Conservation (phyloP, 2,888 invertebrate genomes). For the Spatulosminthurus flaviceps region DNA sequence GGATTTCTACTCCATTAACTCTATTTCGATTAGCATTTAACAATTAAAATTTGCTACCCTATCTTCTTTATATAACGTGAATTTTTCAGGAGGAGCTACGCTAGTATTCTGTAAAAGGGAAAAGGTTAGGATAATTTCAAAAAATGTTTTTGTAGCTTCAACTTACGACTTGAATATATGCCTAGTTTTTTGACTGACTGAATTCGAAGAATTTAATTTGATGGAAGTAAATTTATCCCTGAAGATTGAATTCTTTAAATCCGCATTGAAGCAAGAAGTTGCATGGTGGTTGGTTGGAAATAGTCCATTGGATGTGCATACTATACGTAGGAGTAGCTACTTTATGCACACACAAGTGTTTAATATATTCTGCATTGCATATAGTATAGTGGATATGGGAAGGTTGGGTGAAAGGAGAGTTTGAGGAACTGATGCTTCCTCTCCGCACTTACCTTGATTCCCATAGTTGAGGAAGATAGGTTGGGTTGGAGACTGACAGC, state of each 20-base stretch:
- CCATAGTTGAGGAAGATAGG: conserved; percentile 32
- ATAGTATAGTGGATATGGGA: too few relatives aligned
- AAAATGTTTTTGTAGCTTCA: background rate
- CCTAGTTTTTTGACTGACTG: background rate
- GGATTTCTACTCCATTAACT: too few relatives aligned
- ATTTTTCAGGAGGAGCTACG: too few relatives aligned
- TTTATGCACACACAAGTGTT: too few relatives aligned
- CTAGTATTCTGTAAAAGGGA: too few relatives aligned
- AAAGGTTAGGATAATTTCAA: background rate
- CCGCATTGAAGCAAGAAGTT: conserved; percentile 26
- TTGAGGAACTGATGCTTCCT: background rate
- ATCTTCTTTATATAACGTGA: too few relatives aligned
- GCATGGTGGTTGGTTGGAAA: conserved; percentile 15
- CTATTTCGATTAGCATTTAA: too few relatives aligned
- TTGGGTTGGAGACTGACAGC: conserved; percentile 34
- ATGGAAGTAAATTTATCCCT: conserved; percentile 23
- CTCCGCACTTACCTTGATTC: conserved; percentile 34
- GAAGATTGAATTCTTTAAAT: conserved; percentile 35
- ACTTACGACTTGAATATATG: background rate
- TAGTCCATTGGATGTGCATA: too few relatives aligned
- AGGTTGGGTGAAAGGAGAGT: background rate
- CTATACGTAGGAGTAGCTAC: background rate
- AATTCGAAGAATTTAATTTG: conserved; percentile 19
- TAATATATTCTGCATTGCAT: too few relatives aligned
- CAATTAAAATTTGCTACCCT: too few relatives aligned